phyloP scores from a whole-genome alignment of 2,888 invertebrate species.

The Xestia xanthographa region DNA sequence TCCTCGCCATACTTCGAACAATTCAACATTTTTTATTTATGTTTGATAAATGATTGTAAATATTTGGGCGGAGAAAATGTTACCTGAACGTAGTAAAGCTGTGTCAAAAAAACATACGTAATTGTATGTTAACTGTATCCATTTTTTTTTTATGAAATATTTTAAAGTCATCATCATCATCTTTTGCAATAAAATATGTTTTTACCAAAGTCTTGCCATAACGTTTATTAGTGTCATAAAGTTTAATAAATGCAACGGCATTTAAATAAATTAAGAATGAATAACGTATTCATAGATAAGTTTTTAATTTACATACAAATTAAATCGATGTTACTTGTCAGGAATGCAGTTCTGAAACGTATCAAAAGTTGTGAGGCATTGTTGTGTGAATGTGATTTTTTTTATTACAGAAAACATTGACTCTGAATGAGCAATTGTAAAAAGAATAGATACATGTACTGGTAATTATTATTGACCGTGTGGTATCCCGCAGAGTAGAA shows the following conservation, averaged over 20 bases:
- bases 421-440: neutral
- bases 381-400: neutral
- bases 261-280: constrained; percentile 25
- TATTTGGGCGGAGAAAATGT: neutral
- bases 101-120: constrained; percentile 3
- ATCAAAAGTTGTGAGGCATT: neutral
- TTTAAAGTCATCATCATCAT: neutral
- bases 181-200: constrained; percentile 13
- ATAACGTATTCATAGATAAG: constrained; percentile 9
- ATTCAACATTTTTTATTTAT: neutral
- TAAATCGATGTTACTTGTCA: neutral
- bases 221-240: constrained; percentile 30
- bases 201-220: constrained; percentile 66
- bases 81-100: constrained; percentile 16
- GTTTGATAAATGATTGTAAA: constrained; percentile 2
- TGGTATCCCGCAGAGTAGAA: too few species aligned
- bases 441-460: neutral
- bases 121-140: neutral
- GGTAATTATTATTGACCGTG: neutral
- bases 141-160: constrained; percentile 6
- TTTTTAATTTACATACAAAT: neutral
- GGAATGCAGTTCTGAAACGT: constrained; percentile 25
- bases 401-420: neutral
- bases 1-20: neutral
- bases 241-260: constrained; percentile 41